A percentile compares a stretch with the other conserved stretches of the same genome.
Evolutionary conservation across 2,888 invertebrate species (phyloP).

Genomic region (Andrena hattorfiana): DNA sequence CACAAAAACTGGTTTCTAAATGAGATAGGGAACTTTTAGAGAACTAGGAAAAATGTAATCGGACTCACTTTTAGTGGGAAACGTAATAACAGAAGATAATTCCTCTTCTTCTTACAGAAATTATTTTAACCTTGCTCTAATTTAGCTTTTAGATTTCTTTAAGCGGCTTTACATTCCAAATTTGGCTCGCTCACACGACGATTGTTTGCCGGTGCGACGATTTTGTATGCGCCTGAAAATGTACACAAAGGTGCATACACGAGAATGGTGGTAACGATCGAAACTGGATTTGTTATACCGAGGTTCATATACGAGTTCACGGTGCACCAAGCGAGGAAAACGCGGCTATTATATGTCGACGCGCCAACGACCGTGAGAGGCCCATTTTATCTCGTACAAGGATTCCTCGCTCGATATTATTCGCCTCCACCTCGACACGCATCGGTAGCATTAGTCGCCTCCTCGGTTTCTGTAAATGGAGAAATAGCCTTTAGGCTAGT

Average conservation of each 20-base stretch:
- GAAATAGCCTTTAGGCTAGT: conserved; percentile 50
- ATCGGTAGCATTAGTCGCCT: conserved; percentile 56
- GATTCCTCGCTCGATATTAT: conserved; percentile 70
- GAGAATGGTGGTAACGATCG: conserved; percentile 12
- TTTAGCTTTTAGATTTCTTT: too few relatives aligned
- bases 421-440: conserved; percentile 62
- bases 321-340: conserved; percentile 63
- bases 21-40: too few relatives aligned
- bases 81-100: too few relatives aligned
- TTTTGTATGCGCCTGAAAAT: background rate
- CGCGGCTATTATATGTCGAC: conserved; percentile 67
- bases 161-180: too few relatives aligned
- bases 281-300: conserved; percentile 40
- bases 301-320: conserved; percentile 55
- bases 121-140: too few relatives aligned
- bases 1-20: too few relatives aligned
- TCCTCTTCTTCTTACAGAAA: too few relatives aligned
- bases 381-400: conserved; percentile 74
- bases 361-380: conserved; percentile 66
- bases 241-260: too few relatives aligned
- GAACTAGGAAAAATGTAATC: too few relatives aligned
- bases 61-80: too few relatives aligned
- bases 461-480: conserved; percentile 58
- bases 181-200: too few relatives aligned
- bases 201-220: background rate